Percentiles rank a stretch among this genome's conserved stretches.
Conservation (phyloP, 1,140 invertebrate genomes). For the Drosophila grimshawi region DNA sequence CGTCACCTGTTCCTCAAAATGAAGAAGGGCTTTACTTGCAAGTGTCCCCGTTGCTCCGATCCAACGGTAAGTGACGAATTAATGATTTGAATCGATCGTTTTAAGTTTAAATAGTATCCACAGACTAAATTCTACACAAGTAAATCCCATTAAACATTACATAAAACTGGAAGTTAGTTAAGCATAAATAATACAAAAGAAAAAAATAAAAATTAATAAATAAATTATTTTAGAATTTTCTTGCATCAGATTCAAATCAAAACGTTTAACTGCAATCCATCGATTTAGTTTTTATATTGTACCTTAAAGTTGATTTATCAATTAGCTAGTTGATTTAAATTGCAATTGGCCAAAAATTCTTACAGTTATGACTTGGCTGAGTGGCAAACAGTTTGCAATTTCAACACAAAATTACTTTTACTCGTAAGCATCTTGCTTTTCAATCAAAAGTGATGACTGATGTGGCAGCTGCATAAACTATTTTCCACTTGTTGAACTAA, state of each 20-base stretch:
- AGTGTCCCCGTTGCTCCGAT: conserved; percentile 89
- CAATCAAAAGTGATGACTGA: conserved; percentile 50
- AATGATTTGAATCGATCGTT: background rate
- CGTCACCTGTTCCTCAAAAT: conserved; percentile 88
- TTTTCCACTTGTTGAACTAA: conserved; percentile 52
- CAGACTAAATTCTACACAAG: no score
- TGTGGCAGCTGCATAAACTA: conserved; percentile 72
- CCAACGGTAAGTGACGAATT: conserved; percentile 85
- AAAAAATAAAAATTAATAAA: no score
- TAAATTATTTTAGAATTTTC: no score
- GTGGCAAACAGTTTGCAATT: conserved; percentile 19
- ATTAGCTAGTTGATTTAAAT: conserved; percentile 24
- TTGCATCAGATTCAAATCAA: background rate
- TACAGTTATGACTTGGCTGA: conserved; percentile 30
- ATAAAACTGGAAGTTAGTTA: no score
- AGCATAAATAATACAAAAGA: no score
- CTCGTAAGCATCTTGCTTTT: background rate
- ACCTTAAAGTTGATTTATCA: background rate
- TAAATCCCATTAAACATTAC: no score
- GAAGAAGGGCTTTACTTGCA: conserved; percentile 91
- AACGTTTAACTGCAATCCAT: background rate
- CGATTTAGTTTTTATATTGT: background rate
- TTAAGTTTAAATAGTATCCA: no score
- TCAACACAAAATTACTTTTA: conserved; percentile 6
- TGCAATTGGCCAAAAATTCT: conserved; percentile 14